Evolutionary conservation across 1,140 invertebrate species (phyloP).

Genomic region (Sipha flava): DNA sequence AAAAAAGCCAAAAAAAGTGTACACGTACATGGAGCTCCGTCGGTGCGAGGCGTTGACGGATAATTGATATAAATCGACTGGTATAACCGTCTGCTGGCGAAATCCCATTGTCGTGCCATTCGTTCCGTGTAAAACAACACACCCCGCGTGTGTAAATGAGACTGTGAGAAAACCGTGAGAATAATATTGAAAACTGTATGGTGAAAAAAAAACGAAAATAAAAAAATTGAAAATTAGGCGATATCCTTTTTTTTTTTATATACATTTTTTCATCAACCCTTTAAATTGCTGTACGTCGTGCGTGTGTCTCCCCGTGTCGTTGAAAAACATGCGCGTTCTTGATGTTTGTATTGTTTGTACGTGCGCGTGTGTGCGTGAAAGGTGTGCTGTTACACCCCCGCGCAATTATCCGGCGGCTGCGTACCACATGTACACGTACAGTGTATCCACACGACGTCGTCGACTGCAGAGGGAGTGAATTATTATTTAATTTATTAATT

Average conservation of each 20-base stretch:
- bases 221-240: constrained; percentile 31
- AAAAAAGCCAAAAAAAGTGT: not conserved
- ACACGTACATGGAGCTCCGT: not conserved
- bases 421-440: not conserved
- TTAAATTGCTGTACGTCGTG: constrained; percentile 26
- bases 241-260: constrained; percentile 20
- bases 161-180: constrained; percentile 22
- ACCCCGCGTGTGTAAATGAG: not conserved
- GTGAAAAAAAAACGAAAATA: not conserved
- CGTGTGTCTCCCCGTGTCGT: not conserved
- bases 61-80: constrained; percentile 29
- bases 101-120: constrained; percentile 21
- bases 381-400: constrained; percentile 32
- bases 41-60: not conserved
- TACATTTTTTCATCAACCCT: not conserved
- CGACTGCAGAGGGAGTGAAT: not conserved
- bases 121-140: not conserved
- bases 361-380: not conserved
- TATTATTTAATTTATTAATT: constrained; percentile 1
- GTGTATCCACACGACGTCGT: not conserved
- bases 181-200: not conserved
- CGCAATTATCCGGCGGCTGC: constrained; percentile 29
- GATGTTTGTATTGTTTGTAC: constrained; percentile 16
- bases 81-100: not conserved
- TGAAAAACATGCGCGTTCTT: constrained; percentile 10